Conservation (phyloP, 53 echinoderm and acorn worm species). For the Paracentrotus lividus region DNA sequence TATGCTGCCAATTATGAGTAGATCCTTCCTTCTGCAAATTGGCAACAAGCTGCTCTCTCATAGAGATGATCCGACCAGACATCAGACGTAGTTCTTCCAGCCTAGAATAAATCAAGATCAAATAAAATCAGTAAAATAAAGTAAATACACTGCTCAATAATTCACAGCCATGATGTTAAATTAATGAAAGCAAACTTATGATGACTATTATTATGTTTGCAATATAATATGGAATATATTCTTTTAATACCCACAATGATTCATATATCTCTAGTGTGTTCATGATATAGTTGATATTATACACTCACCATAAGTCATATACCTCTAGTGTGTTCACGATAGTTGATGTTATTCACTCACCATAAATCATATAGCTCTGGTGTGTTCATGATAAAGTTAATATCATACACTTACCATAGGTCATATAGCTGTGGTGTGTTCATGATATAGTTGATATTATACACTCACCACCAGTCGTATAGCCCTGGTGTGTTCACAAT, state of each 20-base stretch:
- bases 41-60: constrained; percentile 94
- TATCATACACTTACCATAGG: too few species aligned
- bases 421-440: too few species aligned
- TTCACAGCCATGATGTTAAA: too few species aligned
- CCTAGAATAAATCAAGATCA: constrained; percentile 67
- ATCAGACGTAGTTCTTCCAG: constrained; percentile 89
- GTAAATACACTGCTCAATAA: too few species aligned
- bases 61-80: constrained; percentile 95
- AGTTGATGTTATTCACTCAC: constrained; percentile 11
- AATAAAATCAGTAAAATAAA: not conserved
- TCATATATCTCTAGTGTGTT: too few species aligned
- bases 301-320: constrained; percentile 54
- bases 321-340: constrained; percentile 90
- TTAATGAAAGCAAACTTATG: too few species aligned
- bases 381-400: not conserved
- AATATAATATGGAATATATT: too few species aligned
- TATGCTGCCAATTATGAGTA: constrained; percentile 94
- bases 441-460: too few species aligned
- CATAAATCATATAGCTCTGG: not conserved
- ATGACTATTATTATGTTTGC: too few species aligned
- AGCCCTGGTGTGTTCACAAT: constrained; percentile 91
- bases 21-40: constrained; percentile 95
- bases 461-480: constrained; percentile 50
- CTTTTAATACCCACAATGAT: too few species aligned
- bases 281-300: too few species aligned